Evolutionary conservation across 2,888 invertebrate genomes (phyloP), one percentile per base, ranked within the genome.

Genomic region (Hypselothyrea guttata): DNA sequence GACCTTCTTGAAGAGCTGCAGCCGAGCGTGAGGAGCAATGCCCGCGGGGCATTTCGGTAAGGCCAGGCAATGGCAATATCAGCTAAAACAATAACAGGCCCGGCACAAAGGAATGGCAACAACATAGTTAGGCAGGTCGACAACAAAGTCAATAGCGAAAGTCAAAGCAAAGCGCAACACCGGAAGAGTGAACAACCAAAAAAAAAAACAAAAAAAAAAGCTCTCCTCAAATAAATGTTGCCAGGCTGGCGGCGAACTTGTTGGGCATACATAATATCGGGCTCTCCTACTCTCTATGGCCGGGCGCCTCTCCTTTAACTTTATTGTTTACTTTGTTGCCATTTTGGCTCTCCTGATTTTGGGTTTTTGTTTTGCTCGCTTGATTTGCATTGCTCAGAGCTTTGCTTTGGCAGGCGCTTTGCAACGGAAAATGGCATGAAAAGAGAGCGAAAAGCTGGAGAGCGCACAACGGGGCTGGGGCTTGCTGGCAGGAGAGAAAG

Each of bases 361-460:
- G 37, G 16, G 22, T 52, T 64, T 84, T 82, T 82, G 84, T 84
- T 86, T 84, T 86, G 86, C 82, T 84, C 82, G 58, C 47, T 48
- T 65, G 56, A 67, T 81, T 74, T 74, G 57, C 49, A 52, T 57
- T 48, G 27, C 15, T 28, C 18, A 30, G 44, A 71, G 58, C 51
- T 67, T 49, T 30, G 46, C 27, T 49, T 49, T 22, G 31, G 52
- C 52, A 37, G 48, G 46, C 37, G 59, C 59, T 27, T 56, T 13
- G 4, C 28, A 33, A 48, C 30, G 22, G 37, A 60, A 40, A 37
- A 15, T 15, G 35, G 38, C 34, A 46, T 1, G 9, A 12, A 35
- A 8, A 40, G 8, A 42, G 38, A 35, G 9, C 34, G 34, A 4
- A 60, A 42, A 42, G 30, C 27, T 41, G 37, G 42, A 54, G 7